Base-by-base conservation (phyloP, 2,797 vertebrate genomes). In the Poecilia wingei region DNA sequence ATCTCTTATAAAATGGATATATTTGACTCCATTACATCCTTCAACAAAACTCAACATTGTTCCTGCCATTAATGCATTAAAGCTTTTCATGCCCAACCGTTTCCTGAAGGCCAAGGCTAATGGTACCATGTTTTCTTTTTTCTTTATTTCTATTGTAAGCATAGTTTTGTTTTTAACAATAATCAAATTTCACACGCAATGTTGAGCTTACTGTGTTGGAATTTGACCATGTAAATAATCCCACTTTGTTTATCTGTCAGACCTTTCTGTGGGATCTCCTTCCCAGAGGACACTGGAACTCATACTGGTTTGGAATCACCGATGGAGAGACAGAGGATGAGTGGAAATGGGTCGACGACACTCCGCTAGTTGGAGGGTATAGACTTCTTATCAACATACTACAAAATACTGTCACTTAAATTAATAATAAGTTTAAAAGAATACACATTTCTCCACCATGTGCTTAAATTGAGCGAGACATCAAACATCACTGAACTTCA, bases 331-430 rank as follows among this genome's bases (percentile, higher is more conserved):
- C 82, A 0, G 95, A 96, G 84, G 93, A 92, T 1, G 41, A 79
- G 6, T 95, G 95, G 95, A 86, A 89, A 18, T 96, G 95, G 95
- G 92, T 95, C 14, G 95, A 96, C 5, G 94, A 88, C 13, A 93
- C 91, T 25, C 81, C 78, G 0, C 55, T 96, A 76, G 90, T 89
- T 3, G 86, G 84, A 82, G 88, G 92, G 94, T 95, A 22, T 22
- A 82, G 59, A 92, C 79, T 39, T 10, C 1, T n/a, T 20, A 45
- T 41, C 68, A 57, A 51, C 16, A 22, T 68, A 45, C 41, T 6
- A 6, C 12, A 43, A 70, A 45, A n/a, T 43, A 69, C 43, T 25
- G 5, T 43, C 41, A 7, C 18, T 36, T 9, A 39, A 36, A 39
- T 28, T 13, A 28, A 59, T 59, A 13, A 6, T 14, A 31, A 14